Evolutionary conservation across 2,888 invertebrate genomes (phyloP).

Genomic region (Ephialtes manifestator): DNA sequence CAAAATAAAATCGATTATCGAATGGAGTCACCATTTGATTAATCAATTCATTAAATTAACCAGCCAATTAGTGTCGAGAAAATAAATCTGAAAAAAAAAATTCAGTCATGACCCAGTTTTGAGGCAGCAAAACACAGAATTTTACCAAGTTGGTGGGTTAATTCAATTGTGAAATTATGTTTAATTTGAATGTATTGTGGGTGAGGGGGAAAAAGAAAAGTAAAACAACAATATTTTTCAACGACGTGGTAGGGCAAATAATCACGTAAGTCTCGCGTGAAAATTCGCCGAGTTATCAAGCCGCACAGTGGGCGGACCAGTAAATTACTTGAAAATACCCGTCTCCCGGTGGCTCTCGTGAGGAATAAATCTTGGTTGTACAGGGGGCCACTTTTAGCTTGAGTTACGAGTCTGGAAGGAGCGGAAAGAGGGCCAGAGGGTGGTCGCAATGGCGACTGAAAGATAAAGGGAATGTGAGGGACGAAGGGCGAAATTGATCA

Average conservation of each 20-base stretch:
- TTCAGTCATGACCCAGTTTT: no score
- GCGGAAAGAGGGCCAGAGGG: slow-evolving; percentile 17
- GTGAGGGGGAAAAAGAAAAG: background rate
- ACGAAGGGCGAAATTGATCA: slow-evolving; percentile 44
- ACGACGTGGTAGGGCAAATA: background rate
- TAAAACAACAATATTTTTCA: background rate
- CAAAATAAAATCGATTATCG: no score
- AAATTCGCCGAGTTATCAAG: slow-evolving; percentile 39
- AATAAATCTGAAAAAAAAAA: no score
- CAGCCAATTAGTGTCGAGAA: no score
- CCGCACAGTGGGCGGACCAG: slow-evolving; percentile 28
- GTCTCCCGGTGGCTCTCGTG: slow-evolving; percentile 9
- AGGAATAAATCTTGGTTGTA: slow-evolving; percentile 53
- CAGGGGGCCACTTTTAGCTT: slow-evolving; percentile 44
- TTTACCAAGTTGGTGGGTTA: no score
- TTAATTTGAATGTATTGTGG: background rate
- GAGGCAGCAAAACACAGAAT: no score
- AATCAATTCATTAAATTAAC: no score
- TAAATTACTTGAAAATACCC: slow-evolving; percentile 48
- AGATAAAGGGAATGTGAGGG: slow-evolving; percentile 37
- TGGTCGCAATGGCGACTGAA: slow-evolving; percentile 26
- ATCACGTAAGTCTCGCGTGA: background rate
- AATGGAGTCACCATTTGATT: no score
- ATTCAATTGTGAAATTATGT: background rate
- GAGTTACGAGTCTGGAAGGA: slow-evolving; percentile 51